A percentile compares a stretch with the other conserved stretches of the same genome.
Evolutionary conservation across 2,113 vertebrate genomes (phyloP).

Genomic region (Nothocercus nigrocapillus): DNA sequence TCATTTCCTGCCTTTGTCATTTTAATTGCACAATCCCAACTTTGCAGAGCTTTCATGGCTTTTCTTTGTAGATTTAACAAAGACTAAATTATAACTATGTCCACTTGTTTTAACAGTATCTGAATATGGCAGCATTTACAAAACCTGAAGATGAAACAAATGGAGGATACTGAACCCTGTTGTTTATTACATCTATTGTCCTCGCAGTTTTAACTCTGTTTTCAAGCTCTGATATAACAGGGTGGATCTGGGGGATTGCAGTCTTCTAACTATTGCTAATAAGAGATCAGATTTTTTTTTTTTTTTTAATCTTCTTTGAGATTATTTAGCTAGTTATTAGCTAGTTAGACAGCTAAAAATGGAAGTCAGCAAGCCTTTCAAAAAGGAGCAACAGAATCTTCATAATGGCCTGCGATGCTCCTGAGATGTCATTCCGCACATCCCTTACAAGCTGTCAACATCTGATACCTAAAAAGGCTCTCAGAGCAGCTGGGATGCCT

Average conservation of each 20-base stretch:
- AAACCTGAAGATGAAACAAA: background rate
- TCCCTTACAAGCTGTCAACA: background rate
- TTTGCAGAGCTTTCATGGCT: background rate
- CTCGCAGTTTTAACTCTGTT: background rate
- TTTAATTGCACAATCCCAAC: background rate
- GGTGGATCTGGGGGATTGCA: background rate
- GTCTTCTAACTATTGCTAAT: background rate
- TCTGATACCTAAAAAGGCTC: background rate
- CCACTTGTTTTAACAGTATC: background rate
- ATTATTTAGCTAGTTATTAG: background rate
- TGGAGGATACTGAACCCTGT: background rate
- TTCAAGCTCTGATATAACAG: background rate
- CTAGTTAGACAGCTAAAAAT: background rate
- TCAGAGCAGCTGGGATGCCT: background rate
- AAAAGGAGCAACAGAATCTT: background rate
- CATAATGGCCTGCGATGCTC: background rate
- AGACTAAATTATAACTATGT: background rate
- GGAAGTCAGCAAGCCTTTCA: background rate
- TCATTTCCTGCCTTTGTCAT: background rate
- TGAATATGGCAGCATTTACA: background rate
- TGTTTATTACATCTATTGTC: background rate
- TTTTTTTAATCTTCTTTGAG: background rate
- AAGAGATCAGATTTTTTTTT: background rate
- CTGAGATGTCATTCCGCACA: background rate
- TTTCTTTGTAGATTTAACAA: background rate